These are phyloP conservation scores for Octomys mimax DNA, from an alignment of 2,797 vertebrate species.

Conservation along the genomic window DNA sequence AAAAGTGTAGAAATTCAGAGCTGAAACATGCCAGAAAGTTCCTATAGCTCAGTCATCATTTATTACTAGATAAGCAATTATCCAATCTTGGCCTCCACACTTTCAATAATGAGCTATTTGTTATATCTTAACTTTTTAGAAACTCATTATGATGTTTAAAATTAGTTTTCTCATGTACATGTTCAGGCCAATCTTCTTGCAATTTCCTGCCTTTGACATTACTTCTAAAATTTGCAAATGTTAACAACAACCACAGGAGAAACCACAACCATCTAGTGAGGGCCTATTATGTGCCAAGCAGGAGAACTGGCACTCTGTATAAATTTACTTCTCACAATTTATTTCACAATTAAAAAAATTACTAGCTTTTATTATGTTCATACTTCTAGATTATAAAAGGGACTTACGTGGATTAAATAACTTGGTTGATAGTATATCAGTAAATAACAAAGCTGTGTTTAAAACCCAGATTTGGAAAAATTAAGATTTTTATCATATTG, in stretches of 20 bases:
- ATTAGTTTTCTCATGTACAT: neutral
- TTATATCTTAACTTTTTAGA: conserved; percentile 8
- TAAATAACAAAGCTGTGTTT: conserved; percentile 25
- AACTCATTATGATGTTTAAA: neutral
- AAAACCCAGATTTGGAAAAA: conserved; percentile 27
- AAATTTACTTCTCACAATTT: neutral
- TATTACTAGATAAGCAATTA: neutral
- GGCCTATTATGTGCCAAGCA: neutral
- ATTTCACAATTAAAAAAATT: neutral
- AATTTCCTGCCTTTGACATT: neutral
- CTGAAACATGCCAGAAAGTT: neutral
- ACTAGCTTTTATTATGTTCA: neutral
- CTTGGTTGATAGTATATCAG: neutral
- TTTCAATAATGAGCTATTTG: neutral
- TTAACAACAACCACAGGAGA: neutral
- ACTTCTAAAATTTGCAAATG: neutral
- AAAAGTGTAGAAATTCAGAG: neutral
- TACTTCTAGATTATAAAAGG: neutral
- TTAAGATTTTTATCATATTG: neutral
- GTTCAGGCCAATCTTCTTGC: neutral
- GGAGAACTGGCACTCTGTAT: neutral
- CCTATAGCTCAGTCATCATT: neutral
- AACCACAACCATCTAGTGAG: neutral
- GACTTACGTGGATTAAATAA: neutral
- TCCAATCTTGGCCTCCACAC: neutral